Evolutionary conservation across 2,797 vertebrate species (phyloP).

Genomic region (Gymnoscopelus microlampas): DNA sequence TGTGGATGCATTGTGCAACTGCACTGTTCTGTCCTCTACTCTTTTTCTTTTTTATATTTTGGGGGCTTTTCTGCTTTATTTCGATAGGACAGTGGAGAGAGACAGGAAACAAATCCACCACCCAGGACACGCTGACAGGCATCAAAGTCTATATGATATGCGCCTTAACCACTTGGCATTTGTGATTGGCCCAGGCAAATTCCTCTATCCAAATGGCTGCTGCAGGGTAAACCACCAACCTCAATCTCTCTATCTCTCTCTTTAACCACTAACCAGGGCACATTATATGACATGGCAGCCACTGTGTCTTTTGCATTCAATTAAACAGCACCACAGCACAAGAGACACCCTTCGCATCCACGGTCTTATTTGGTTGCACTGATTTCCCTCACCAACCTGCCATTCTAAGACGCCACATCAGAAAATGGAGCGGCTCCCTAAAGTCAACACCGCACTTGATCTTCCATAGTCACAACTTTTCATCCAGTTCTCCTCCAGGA

Average conservation of each 20-base stretch:
- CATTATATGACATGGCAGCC: conserved; percentile 23
- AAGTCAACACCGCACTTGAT: conserved; percentile 48
- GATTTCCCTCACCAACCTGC: conserved; percentile 20
- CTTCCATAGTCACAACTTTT: conserved; percentile 49
- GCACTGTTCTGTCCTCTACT: no score
- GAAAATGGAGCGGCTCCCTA: conserved; percentile 30
- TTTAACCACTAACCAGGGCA: conserved; percentile 12
- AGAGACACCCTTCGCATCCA: conserved; percentile 22
- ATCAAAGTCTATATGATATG: no score
- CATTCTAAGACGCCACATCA: conserved; percentile 36
- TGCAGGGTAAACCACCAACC: conserved; percentile 5
- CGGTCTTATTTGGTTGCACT: conserved; percentile 34
- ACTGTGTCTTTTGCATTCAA: conserved; percentile 8
- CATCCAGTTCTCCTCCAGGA: conserved; percentile 50
- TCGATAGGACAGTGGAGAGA: no score
- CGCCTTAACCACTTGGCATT: no score
- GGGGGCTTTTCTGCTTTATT: no score
- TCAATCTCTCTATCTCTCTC: neutral
- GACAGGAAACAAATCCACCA: no score
- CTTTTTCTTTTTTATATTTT: no score
- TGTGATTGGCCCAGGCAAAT: neutral
- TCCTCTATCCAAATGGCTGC: neutral
- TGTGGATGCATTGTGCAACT: no score
- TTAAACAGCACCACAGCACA: conserved; percentile 10
- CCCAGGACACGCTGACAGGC: no score